Evolutionary conservation across 1,140 invertebrate species (phyloP).

Genomic region (Drosophila ironensis): DNA sequence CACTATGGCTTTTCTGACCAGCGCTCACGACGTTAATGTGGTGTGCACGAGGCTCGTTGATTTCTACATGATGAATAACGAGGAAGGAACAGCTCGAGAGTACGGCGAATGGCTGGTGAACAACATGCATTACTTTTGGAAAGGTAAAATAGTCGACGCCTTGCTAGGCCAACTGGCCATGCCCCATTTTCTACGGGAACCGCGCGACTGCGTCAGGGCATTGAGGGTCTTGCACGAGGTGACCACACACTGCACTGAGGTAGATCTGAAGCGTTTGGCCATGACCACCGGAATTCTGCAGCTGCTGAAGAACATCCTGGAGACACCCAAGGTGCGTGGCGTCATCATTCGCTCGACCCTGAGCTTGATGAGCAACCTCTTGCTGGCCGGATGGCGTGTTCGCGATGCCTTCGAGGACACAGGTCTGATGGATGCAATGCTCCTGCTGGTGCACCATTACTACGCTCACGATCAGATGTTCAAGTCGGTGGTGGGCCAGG

Average conservation of each 20-base stretch:
- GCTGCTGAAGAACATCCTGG: conserved; percentile 1
- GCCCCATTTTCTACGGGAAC: background rate
- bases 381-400: conserved; percentile 26
- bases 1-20: no score
- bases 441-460: background rate
- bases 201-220: conserved; percentile 21
- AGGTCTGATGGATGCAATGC: conserved; percentile 13
- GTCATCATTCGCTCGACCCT: conserved; percentile 15
- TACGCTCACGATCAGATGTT: background rate
- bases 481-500: conserved; percentile 1
- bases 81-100: conserved; percentile 6
- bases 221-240: conserved; percentile 34
- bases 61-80: conserved; percentile 25
- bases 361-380: conserved; percentile 29
- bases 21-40: background rate
- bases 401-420: conserved; percentile 34
- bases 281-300: conserved; percentile 13
- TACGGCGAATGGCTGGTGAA: conserved; percentile 23
- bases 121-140: conserved; percentile 22
- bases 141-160: background rate
- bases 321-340: background rate
- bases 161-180: background rate
- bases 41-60: background rate
- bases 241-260: conserved; percentile 37
- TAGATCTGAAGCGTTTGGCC: conserved; percentile 32